These are phyloP conservation scores for Drosophila glabriapex DNA, from an alignment of 2,888 invertebrate genomes.

Conservation along the genomic window DNA sequence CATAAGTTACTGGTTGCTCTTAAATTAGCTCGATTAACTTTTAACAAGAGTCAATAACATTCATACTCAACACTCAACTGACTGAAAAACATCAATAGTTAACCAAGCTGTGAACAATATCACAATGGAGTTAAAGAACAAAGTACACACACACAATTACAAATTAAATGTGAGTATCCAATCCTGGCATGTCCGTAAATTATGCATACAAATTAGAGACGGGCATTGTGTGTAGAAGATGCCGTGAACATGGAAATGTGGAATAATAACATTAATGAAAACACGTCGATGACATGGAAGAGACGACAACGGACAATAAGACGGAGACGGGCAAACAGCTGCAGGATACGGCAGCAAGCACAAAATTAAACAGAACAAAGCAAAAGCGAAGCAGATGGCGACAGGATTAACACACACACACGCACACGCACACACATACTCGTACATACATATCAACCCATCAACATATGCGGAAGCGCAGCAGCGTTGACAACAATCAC, in stretches of 20 bases:
- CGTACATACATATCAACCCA: conserved; percentile 1
- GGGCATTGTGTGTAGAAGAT: conserved; percentile 54
- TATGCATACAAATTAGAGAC: conserved; percentile 79
- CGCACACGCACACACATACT: conserved; percentile 17
- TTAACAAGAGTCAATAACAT: background rate
- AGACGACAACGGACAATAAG: conserved; percentile 4
- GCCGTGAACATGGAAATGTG: conserved; percentile 77
- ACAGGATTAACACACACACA: conserved; percentile 62
- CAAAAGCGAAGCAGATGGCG: conserved; percentile 72
- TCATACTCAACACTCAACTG: background rate
- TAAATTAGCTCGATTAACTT: background rate
- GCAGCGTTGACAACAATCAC: conserved; percentile 67
- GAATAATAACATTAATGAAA: conserved; percentile 80
- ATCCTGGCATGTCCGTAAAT: conserved; percentile 58
- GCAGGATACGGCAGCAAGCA: conserved; percentile 69
- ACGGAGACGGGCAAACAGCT: conserved; percentile 59
- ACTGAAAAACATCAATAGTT: conserved; percentile 18
- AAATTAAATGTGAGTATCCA: conserved; percentile 3
- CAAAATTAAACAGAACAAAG: conserved; percentile 79
- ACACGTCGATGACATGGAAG: conserved; percentile 65
- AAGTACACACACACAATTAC: conserved; percentile 10
- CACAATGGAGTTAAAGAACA: conserved; percentile 27
- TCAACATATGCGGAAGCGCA: conserved; percentile 38
- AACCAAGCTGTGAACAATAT: conserved; percentile 41
- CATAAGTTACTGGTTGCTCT: background rate